phyloP scores from a whole-genome alignment of 2,113 vertebrate genomes.

The Rana temporaria region DNA sequence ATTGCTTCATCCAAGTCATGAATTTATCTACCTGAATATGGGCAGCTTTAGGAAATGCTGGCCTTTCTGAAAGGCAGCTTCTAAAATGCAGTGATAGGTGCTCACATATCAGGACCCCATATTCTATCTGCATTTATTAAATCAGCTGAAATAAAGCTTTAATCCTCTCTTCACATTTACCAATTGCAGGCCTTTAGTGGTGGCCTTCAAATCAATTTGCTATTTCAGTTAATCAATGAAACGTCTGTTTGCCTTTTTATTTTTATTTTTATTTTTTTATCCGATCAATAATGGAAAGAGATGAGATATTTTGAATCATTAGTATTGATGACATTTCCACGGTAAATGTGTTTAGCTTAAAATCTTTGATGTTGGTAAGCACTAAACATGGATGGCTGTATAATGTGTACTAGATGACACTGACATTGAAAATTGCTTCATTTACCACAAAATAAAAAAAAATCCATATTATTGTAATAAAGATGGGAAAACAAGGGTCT shows the following conservation, averaged over 20 bases:
- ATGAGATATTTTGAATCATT: constrained; percentile 16
- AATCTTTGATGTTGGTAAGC: constrained; percentile 5
- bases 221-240: constrained; percentile 32
- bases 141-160: constrained; percentile 31
- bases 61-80: constrained; percentile 15
- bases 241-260: constrained; percentile 42
- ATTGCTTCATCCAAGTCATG: too few species aligned
- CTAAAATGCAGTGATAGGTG: neutral
- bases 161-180: constrained; percentile 31
- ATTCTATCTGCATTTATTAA: constrained; percentile 27
- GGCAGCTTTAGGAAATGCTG: neutral
- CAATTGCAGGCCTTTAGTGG: constrained; percentile 27
- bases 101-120: neutral
- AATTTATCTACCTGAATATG: neutral
- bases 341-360: constrained; percentile 5
- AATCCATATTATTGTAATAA: too few species aligned
- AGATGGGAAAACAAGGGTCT: too few species aligned
- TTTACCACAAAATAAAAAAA: neutral
- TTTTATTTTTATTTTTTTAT: constrained; percentile 27
- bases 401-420: neutral
- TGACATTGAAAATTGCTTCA: neutral
- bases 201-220: constrained; percentile 21
- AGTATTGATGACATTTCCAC: constrained; percentile 28
- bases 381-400: neutral
- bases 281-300: constrained; percentile 27